Percentiles rank a stretch among this genome's conserved stretches.
Conservation (phyloP, 2,113 vertebrate genomes). For the Calypte anna region DNA sequence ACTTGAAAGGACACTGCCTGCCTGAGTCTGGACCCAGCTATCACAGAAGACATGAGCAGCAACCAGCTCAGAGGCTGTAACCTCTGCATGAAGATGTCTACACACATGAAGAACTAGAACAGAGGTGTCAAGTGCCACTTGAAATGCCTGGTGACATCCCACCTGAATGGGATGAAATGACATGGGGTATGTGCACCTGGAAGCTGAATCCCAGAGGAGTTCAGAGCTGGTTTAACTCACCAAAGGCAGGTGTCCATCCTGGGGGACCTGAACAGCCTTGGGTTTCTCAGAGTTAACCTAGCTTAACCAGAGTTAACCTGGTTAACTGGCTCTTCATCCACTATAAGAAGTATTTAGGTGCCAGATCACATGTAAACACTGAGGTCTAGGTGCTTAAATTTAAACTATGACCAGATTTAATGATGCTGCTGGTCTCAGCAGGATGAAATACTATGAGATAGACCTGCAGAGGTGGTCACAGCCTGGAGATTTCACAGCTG, state of each 20-base stretch:
- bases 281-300: neutral
- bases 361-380: neutral
- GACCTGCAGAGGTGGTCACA: neutral
- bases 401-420: neutral
- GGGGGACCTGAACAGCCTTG: neutral
- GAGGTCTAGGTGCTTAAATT: neutral
- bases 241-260: neutral
- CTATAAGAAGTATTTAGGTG: neutral
- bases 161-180: neutral
- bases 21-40: neutral
- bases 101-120: neutral
- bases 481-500: neutral
- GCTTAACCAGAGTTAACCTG: too few species aligned
- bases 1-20: neutral
- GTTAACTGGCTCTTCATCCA: neutral
- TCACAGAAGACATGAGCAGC: accelerated
- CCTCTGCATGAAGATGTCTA: neutral
- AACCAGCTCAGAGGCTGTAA: neutral
- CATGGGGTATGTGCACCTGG: neutral
- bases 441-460: neutral
- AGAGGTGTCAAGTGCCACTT: neutral
- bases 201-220: neutral
- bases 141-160: neutral
- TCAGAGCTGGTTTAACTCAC: neutral
- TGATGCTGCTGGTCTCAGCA: neutral